Conservation (phyloP, 2,797 vertebrate species). For the Buphagus erythrorhynchus region DNA sequence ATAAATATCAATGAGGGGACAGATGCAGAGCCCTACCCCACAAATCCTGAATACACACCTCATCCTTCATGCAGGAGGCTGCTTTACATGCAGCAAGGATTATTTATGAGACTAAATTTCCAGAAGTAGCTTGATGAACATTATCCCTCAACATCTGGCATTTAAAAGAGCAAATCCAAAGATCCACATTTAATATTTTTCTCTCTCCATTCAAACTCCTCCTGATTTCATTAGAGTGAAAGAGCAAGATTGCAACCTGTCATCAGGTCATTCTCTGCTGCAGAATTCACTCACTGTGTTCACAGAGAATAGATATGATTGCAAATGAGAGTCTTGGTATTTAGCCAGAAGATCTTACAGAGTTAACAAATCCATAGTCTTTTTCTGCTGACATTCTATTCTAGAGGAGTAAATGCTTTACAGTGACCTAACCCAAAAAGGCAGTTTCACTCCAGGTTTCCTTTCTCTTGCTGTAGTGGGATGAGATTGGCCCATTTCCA, state of each 20-base stretch:
- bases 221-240: background rate
- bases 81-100: background rate
- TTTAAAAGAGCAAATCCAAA: background rate
- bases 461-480: background rate
- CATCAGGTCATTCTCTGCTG: constrained; percentile 8
- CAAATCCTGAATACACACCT: background rate
- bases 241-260: background rate
- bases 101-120: background rate
- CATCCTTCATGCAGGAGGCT: background rate
- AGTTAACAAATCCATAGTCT: background rate
- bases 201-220: background rate
- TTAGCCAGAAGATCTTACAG: background rate
- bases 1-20: background rate
- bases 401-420: background rate
- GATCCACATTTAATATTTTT: background rate
- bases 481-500: background rate
- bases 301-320: background rate
- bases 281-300: background rate
- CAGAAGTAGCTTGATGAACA: background rate
- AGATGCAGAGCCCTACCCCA: background rate
- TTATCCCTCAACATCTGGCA: constrained; percentile 8
- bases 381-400: background rate
- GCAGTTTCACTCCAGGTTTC: background rate
- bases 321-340: background rate
- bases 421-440: background rate